Conservation (phyloP, 2,113 vertebrate species). For the Dasyornis broadbenti region DNA sequence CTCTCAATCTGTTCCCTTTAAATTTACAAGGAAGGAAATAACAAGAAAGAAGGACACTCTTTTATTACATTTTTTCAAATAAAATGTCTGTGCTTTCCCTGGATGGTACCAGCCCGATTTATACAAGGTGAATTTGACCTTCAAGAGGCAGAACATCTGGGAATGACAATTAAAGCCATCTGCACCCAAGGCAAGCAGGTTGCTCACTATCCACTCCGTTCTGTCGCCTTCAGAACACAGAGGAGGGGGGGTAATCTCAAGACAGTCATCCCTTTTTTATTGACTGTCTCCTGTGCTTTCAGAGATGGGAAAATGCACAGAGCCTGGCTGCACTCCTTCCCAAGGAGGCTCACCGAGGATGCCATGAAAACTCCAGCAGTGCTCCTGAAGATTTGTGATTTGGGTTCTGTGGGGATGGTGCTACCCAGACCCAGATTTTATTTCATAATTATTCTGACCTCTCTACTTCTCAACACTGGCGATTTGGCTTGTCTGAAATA, state of each 20-base stretch:
- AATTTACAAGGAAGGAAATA: slow-evolving; percentile 57
- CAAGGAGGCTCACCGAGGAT: neutral
- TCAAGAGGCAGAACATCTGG: slow-evolving; percentile 73
- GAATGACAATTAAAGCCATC: slow-evolving; percentile 74
- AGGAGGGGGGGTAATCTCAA: slow-evolving; percentile 60
- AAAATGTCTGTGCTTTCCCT: slow-evolving; percentile 62
- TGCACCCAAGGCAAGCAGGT: slow-evolving; percentile 70
- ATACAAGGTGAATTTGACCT: slow-evolving; percentile 75
- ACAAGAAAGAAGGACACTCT: slow-evolving; percentile 59
- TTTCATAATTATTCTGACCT: neutral
- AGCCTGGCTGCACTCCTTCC: slow-evolving; percentile 34
- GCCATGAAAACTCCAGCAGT: neutral
- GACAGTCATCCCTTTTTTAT: slow-evolving; percentile 68
- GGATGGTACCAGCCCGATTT: slow-evolving; percentile 65
- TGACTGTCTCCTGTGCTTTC: slow-evolving; percentile 51
- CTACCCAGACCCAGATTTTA: neutral
- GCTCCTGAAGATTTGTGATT: neutral
- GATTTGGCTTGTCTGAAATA: neutral
- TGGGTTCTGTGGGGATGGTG: neutral
- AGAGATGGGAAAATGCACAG: slow-evolving; percentile 49
- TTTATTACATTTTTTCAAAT: slow-evolving; percentile 65
- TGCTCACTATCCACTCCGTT: slow-evolving; percentile 62
- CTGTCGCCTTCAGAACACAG: slow-evolving; percentile 55
- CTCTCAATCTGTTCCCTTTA: slow-evolving; percentile 56
- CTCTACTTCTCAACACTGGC: neutral